Base-by-base conservation (phyloP, 2,888 invertebrate species). In the Ariolimax columbianus region DNA sequence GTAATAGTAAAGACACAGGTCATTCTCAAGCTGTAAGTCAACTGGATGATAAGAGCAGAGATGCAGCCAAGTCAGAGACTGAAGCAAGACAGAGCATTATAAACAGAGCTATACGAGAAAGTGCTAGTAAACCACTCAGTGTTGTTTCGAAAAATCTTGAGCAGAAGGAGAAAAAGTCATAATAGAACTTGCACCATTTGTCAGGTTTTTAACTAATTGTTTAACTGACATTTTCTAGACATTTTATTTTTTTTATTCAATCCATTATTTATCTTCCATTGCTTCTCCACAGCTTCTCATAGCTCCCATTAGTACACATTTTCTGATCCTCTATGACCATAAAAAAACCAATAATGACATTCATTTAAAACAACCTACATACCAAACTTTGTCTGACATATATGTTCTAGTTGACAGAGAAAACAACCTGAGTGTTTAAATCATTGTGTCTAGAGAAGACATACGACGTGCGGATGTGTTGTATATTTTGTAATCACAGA, bases 21-120 rank as follows among this genome's bases (percentile, higher is more conserved):
- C n/a, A 17, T 43, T 26, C 23, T 55, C 26, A 36, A 47, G 17
- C 43, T n/a, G 17, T 30, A 36, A 30, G 47, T 38, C 51, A 47
- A 0, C 72, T 51, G 1, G 26, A 11, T 7, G 43, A 47, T 63
- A 19, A n/a, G n/a, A 47, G 30, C 72, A 72, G 33, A 83, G 55
- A 66, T 47, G 26, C 55, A 14, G n/a, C 19, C 14, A 38, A 36
- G 3, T 33, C 33, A 30, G 33, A 47, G 23, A 47, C 30, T 55
- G 83, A 77, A 30, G 40, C 51, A 63, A 83, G 72, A 30, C 26
- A 23, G 11, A 78, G 23, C 55, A 43, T 40, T 26, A 17, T 82
- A 14, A 75, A 83, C 47, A 51, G 82, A 40, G 83, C 83, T 73
- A 17, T 72, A 4, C 59, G 83, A 30, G 83, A 83, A 55, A 83